Evolutionary conservation across 2,888 invertebrate genomes (phyloP).

Genomic region (Xanthia togata): DNA sequence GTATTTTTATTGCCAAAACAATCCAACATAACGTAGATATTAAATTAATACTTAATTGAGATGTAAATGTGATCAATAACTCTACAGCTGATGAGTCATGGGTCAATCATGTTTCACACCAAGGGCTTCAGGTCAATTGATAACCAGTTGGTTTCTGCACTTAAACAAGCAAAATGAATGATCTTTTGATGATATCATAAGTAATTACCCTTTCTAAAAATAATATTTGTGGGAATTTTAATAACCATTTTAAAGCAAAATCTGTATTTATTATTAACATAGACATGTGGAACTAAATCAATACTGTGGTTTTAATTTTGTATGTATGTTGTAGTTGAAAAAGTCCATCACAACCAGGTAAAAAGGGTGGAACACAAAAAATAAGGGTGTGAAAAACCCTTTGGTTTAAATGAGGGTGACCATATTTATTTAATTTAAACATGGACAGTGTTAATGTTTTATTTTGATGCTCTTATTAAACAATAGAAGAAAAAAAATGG

Average conservation of each 20-base stretch:
- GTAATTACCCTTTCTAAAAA: neutral
- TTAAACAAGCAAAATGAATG: neutral
- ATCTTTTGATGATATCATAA: neutral
- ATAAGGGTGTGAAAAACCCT: neutral
- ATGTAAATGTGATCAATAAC: conserved; percentile 20
- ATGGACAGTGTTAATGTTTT: neutral
- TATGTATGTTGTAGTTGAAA: neutral
- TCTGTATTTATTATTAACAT: neutral
- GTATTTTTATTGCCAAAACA: neutral
- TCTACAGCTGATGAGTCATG: conserved; percentile 37
- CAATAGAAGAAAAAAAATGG: neutral
- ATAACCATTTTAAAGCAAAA: neutral
- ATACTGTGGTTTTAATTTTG: neutral
- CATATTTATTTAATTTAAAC: conserved; percentile 24
- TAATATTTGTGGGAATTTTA: neutral
- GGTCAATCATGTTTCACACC: conserved; percentile 3
- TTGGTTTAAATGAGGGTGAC: conserved; percentile 22
- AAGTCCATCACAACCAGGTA: conserved; percentile 15
- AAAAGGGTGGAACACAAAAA: conserved; percentile 10
- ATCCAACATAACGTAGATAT: neutral
- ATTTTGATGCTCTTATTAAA: neutral
- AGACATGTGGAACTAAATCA: neutral
- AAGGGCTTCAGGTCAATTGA: conserved; percentile 26
- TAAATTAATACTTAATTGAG: conserved; percentile 22
- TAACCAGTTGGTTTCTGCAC: conserved; percentile 18